Evolutionary conservation across 2,888 invertebrate genomes (phyloP).

Genomic region (Coleophora flavipennella): DNA sequence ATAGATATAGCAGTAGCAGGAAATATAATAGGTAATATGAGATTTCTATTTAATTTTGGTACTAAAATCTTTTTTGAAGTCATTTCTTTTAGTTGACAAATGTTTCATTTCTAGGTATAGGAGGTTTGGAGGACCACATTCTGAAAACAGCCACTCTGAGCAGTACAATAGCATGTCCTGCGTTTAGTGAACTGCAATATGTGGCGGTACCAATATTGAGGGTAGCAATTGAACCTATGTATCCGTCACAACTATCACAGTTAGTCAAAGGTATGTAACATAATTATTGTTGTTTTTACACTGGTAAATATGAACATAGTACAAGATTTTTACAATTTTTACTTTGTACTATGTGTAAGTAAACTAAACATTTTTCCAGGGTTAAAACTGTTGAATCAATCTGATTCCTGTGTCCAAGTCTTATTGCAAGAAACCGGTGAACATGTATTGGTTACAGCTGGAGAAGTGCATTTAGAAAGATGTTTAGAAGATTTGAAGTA

Average conservation of each 20-base stretch:
- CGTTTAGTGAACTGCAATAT: slow-evolving; percentile 86
- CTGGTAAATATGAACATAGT: too few species aligned
- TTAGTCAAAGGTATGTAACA: slow-evolving; percentile 70
- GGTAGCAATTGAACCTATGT: slow-evolving; percentile 92
- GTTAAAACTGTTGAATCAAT: slow-evolving; percentile 90
- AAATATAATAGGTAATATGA: slow-evolving; percentile 83
- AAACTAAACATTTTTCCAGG: slow-evolving; percentile 52
- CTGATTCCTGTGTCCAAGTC: slow-evolving; percentile 94
- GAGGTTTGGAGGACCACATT: slow-evolving; percentile 86
- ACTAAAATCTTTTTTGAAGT: too few species aligned
- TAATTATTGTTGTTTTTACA: neutral
- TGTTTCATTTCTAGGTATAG: slow-evolving; percentile 75
- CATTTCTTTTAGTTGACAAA: too few species aligned
- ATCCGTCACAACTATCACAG: slow-evolving; percentile 83
- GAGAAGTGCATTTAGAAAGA: slow-evolving; percentile 96
- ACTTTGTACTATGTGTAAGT: too few species aligned
- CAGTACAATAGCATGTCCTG: slow-evolving; percentile 84
- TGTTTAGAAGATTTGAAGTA: slow-evolving; percentile 92
- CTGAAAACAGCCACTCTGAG: slow-evolving; percentile 93
- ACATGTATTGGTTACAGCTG: slow-evolving; percentile 94
- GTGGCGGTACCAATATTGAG: slow-evolving; percentile 90
- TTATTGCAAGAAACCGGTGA: slow-evolving; percentile 95
- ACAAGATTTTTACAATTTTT: too few species aligned
- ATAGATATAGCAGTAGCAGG: slow-evolving; percentile 89
- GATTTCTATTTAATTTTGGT: too few species aligned